Evolutionary conservation across 2,797 vertebrate species (phyloP), one percentile per base, ranked within the genome.

Genomic region (Gymnoscopelus microlampas): DNA sequence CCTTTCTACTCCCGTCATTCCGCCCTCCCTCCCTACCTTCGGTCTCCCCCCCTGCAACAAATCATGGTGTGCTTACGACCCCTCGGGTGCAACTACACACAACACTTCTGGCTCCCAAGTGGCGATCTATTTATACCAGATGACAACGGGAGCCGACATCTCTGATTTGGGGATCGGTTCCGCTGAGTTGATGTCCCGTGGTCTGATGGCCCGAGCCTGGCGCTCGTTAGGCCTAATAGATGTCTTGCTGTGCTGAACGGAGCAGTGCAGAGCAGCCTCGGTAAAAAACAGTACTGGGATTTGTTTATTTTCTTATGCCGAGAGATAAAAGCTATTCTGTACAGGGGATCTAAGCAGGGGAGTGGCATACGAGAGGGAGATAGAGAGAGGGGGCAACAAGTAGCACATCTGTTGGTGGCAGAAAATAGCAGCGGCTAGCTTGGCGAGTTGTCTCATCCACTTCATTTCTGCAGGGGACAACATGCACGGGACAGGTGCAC

Each of bases 1-100:
- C 32, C 32, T 35, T 5, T 35, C 32, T 3, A 35, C 32, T 35
- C 32, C 5, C 4, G 10, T 70, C 48, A 44, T 19, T 47, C 62
- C 3, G 4, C 9, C 63, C 73, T 74, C 73, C 63, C 73, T 74
- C 73, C 71, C 57, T 6, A 58, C 82, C 64, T 73, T 81, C 64
- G 67, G 69, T 66, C 74, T 14, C 79, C 82, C 83, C 85, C 81
- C 71, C 77, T 19, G 13, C 71, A 81, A 85, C 84, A 84, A 87
- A 92, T 90, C 85, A 87, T 88, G 88, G 88, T 85, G 82, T 90
- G 89, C 88, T 90, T 88, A 89, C 85, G 79, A 79, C 77, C 86
- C 87, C 85, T 84, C 71, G n/a, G 84, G 89, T 71, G 24, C 77
- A 69, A 84, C 87, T 29, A 6, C 32, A 79, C 81, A 84, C 86